Conservation (phyloP, 2,888 invertebrate species). For the Drosophila quasianomalipes region DNA sequence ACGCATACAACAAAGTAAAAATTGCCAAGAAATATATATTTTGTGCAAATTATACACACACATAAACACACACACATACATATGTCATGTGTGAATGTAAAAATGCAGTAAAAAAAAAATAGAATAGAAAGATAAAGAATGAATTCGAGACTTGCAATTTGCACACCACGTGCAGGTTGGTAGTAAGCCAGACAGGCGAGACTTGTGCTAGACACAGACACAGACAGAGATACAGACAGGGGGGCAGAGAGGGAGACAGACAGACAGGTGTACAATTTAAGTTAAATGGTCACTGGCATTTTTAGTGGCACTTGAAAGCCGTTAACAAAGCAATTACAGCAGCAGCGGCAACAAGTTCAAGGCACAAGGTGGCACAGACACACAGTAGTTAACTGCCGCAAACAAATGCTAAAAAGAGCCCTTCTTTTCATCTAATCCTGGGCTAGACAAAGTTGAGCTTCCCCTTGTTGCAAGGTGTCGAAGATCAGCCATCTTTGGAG, state of each 20-base stretch:
- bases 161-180: slow-evolving; percentile 32
- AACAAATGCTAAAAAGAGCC: slow-evolving; percentile 27
- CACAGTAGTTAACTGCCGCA: slow-evolving; percentile 8
- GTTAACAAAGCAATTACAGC: slow-evolving; percentile 51
- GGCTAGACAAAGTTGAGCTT: slow-evolving; percentile 29
- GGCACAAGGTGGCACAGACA: slow-evolving; percentile 28
- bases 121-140: slow-evolving; percentile 6
- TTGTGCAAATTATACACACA: slow-evolving; percentile 30
- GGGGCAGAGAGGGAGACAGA: slow-evolving; percentile 22
- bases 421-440: slow-evolving; percentile 21
- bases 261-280: slow-evolving; percentile 18
- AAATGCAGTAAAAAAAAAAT: slow-evolving; percentile 22
- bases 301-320: slow-evolving; percentile 59
- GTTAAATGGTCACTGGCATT: slow-evolving; percentile 69
- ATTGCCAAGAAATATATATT: slow-evolving; percentile 37
- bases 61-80: neutral
- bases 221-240: slow-evolving; percentile 14
- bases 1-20: slow-evolving; percentile 15
- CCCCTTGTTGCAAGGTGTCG: neutral
- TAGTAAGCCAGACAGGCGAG: slow-evolving; percentile 30
- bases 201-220: slow-evolving; percentile 26
- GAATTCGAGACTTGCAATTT: slow-evolving; percentile 20
- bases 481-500: neutral
- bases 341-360: slow-evolving; percentile 41
- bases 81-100: slow-evolving; percentile 1